Percentiles rank a stretch among this genome's conserved stretches.
Evolutionary conservation across 2,113 vertebrate genomes (phyloP).

Genomic region (Tympanuchus pallidicinctus): DNA sequence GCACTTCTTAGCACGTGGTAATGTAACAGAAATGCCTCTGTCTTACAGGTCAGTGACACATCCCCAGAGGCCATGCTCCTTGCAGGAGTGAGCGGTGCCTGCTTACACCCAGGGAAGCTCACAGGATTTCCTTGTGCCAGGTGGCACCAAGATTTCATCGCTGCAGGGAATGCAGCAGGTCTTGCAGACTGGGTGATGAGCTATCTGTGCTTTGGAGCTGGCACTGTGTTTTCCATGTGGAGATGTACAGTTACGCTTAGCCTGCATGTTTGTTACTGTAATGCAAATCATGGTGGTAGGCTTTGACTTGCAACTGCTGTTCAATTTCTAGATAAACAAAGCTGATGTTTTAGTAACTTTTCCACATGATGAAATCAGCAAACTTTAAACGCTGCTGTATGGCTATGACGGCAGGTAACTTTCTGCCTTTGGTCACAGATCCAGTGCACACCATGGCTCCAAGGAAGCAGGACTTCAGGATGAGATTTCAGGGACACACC

Average conservation of each 20-base stretch:
- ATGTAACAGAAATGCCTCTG: not conserved
- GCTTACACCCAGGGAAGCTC: not conserved
- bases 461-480: not conserved
- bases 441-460: not conserved
- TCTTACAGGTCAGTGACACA: not conserved
- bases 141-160: not conserved
- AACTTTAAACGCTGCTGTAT: not conserved
- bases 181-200: not conserved
- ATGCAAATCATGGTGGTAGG: slow-evolving; percentile 1
- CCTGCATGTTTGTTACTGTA: not conserved
- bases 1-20: not conserved
- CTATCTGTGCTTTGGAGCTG: not conserved
- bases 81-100: not conserved
- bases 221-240: not conserved
- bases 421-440: not conserved
- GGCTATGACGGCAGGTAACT: not conserved
- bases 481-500: not conserved
- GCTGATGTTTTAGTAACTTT: slow-evolving; percentile 4
- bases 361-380: not conserved
- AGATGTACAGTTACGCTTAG: not conserved
- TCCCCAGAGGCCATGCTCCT: not conserved
- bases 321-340: slow-evolving; percentile 29
- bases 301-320: not conserved
- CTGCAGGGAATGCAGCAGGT: not conserved
- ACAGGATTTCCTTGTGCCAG: rapidly evolving